Conservation (phyloP, 2,113 vertebrate species). For the Aramus guarauna region DNA sequence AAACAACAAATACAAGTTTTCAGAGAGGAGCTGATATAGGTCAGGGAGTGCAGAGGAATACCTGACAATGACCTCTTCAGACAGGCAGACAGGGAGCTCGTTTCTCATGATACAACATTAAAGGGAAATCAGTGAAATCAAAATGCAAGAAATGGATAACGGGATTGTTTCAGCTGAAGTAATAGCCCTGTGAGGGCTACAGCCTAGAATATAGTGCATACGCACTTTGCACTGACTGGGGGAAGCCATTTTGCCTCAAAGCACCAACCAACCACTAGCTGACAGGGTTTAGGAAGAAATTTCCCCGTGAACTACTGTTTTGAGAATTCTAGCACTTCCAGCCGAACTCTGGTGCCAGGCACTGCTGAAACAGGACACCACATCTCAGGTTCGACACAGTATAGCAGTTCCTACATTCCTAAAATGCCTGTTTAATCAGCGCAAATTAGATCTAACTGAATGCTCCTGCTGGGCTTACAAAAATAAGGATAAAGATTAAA, state of each 20-base stretch:
- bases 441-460: neutral
- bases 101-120: neutral
- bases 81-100: neutral
- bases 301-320: neutral
- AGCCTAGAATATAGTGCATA: neutral
- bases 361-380: neutral
- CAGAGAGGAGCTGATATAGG: neutral
- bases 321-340: neutral
- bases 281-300: neutral
- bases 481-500: neutral
- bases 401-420: neutral
- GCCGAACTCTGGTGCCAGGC: neutral
- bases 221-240: fast-evolving
- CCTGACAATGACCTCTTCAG: neutral
- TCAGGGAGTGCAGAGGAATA: neutral
- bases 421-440: neutral
- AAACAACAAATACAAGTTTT: neutral
- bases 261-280: neutral
- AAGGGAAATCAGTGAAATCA: neutral
- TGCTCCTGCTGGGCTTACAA: neutral
- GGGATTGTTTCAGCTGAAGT: neutral
- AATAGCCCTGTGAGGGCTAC: neutral
- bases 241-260: neutral
- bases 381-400: neutral
- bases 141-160: neutral